phyloP scores from a whole-genome alignment of 1,140 invertebrate species.

The Phocides pigmalion region DNA sequence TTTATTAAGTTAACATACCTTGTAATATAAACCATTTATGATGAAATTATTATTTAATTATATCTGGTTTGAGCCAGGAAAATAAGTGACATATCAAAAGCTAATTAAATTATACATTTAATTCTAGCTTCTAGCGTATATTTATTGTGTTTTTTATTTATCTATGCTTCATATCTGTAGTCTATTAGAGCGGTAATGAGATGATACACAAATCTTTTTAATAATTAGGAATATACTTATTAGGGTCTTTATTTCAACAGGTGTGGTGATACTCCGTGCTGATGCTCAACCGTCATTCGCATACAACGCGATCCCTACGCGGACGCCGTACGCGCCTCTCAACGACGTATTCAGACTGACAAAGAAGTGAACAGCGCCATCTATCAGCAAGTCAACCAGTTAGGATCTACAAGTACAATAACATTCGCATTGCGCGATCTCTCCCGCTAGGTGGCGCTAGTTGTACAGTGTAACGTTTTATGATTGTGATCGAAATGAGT shows the following conservation, averaged over 20 bases:
- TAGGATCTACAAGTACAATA: slow-evolving; percentile 62
- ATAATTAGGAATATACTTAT: background rate
- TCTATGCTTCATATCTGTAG: slow-evolving; percentile 34
- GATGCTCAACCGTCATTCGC: slow-evolving; percentile 87
- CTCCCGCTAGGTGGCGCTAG: slow-evolving; percentile 30
- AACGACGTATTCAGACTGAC: slow-evolving; percentile 79
- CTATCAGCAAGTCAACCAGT: slow-evolving; percentile 30
- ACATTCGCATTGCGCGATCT: slow-evolving; percentile 16
- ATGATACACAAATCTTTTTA: background rate
- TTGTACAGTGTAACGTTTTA: slow-evolving; percentile 32
- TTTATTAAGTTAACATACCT: no score
- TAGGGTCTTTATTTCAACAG: slow-evolving; percentile 62
- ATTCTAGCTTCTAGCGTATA: no score
- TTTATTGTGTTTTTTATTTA: background rate
- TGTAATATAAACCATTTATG: no score
- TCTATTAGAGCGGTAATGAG: background rate
- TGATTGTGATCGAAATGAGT: slow-evolving; percentile 23
- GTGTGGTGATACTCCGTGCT: slow-evolving; percentile 92
- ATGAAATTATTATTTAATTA: no score
- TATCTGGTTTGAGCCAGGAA: no score
- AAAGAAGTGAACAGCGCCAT: slow-evolving; percentile 55
- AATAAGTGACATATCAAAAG: no score
- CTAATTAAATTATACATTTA: no score
- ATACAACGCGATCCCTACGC: slow-evolving; percentile 81
- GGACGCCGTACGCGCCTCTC: slow-evolving; percentile 86